A percentile compares a stretch with the other conserved stretches of the same genome.
phyloP scores from a whole-genome alignment of 2,113 vertebrate genomes.

The Alligator mississippiensis region DNA sequence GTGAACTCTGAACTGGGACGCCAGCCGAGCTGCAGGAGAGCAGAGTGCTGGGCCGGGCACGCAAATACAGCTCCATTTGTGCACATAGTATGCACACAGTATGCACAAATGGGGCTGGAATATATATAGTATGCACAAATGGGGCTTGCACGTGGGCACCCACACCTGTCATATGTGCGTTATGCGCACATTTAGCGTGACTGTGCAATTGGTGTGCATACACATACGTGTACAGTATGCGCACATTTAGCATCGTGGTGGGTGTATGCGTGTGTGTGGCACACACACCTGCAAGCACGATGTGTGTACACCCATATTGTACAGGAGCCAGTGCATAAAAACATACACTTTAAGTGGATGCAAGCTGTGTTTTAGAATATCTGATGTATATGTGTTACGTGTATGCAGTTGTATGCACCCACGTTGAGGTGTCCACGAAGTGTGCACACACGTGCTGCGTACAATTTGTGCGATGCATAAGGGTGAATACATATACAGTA shows the following conservation, averaged over 20 bases:
- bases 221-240: rapidly evolving
- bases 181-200: neutral
- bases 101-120: too few relatives aligned
- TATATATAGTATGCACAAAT: too few relatives aligned
- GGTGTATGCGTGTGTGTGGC: rapidly evolving
- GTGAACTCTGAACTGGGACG: rapidly evolving
- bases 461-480: too few relatives aligned
- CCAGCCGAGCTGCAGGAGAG: neutral
- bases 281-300: rapidly evolving
- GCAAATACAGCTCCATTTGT: neutral
- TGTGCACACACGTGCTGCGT: too few relatives aligned
- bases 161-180: neutral
- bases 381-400: neutral
- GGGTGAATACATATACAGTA: neutral
- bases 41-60: rapidly evolving
- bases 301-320: rapidly evolving
- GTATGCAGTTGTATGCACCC: rapidly evolving
- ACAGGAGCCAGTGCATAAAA: neutral
- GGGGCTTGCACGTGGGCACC: rapidly evolving
- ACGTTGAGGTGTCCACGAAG: too few relatives aligned
- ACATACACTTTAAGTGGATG: too few relatives aligned
- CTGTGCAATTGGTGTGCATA: neutral
- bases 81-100: too few relatives aligned
- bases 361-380: rapidly evolving
- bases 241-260: neutral